Evolutionary conservation across 2,888 invertebrate species (phyloP).

Genomic region (Eurytoma adleriae): DNA sequence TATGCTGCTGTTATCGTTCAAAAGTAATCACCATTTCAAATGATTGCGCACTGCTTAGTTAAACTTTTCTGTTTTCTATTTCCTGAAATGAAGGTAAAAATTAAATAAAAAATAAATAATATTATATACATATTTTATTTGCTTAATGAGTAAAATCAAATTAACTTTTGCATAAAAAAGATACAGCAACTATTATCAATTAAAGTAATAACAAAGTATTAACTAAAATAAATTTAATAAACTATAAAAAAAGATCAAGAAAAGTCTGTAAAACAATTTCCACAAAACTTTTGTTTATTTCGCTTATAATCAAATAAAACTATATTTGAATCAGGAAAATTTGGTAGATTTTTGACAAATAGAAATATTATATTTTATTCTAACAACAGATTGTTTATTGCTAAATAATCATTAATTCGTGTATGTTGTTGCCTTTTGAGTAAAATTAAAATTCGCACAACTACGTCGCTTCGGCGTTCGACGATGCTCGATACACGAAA

Average conservation of each 20-base stretch:
- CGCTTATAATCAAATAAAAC: slow-evolving; percentile 39
- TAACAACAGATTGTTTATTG: slow-evolving; percentile 63
- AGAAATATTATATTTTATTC: slow-evolving; percentile 64
- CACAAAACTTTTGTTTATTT: slow-evolving; percentile 37
- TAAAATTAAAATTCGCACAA: slow-evolving; percentile 48
- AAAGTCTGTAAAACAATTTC: slow-evolving; percentile 29
- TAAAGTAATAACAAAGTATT: slow-evolving; percentile 38
- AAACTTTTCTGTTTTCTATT: no score
- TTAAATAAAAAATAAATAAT: background rate
- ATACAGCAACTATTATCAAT: slow-evolving; percentile 36
- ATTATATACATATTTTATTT: slow-evolving; percentile 44
- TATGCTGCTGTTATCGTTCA: no score
- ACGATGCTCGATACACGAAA: slow-evolving; percentile 10
- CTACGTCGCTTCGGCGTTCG: slow-evolving; percentile 25
- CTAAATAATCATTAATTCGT: slow-evolving; percentile 50
- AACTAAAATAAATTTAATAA: slow-evolving; percentile 42
- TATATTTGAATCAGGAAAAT: slow-evolving; percentile 32
- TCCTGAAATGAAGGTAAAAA: background rate
- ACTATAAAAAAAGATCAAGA: background rate
- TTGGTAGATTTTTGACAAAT: slow-evolving; percentile 45
- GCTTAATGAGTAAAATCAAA: slow-evolving; percentile 46
- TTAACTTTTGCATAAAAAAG: slow-evolving; percentile 43
- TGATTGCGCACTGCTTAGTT: no score
- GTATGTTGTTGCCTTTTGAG: slow-evolving; percentile 37
- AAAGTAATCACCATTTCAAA: no score